A percentile compares a stretch with the other conserved stretches of the same genome.
phyloP scores from a whole-genome alignment of 2,888 invertebrate species.

The Ennomos fuscantarius region DNA sequence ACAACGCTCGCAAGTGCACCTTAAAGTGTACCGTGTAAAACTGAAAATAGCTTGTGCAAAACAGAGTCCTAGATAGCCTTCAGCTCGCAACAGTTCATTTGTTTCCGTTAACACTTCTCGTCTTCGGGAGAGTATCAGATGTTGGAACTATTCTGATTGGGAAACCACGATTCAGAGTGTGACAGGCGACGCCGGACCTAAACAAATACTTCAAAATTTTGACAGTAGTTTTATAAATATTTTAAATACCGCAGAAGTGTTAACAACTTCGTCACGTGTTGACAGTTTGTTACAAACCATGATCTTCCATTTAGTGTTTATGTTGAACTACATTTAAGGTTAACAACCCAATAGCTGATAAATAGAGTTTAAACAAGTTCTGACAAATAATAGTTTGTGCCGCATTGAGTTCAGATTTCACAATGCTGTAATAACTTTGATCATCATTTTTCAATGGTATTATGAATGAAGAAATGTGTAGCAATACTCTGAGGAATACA shows the following conservation, averaged over 20 bases:
- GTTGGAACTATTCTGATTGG: slow-evolving; percentile 71
- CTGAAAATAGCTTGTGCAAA: slow-evolving; percentile 38
- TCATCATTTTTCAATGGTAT: too few species aligned
- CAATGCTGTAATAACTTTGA: background rate
- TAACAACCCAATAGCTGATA: slow-evolving; percentile 31
- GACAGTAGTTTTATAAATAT: slow-evolving; percentile 52
- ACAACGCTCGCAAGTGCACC: slow-evolving; percentile 50
- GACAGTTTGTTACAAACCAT: slow-evolving; percentile 46
- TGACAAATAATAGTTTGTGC: slow-evolving; percentile 7
- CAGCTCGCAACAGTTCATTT: slow-evolving; percentile 77
- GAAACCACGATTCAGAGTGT: slow-evolving; percentile 65
- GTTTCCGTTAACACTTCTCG: slow-evolving; percentile 79
- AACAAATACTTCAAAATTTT: slow-evolving; percentile 55
- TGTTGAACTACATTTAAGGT: slow-evolving; percentile 36
- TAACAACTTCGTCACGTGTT: slow-evolving; percentile 59
- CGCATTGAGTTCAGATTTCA: slow-evolving; percentile 12
- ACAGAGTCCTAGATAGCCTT: slow-evolving; percentile 62
- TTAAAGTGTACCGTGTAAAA: slow-evolving; percentile 45
- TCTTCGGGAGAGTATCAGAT: slow-evolving; percentile 74
- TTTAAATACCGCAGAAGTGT: slow-evolving; percentile 52
- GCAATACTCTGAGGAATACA: too few species aligned
- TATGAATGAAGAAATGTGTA: too few species aligned
- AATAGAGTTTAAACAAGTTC: slow-evolving; percentile 21
- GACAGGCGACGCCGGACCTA: slow-evolving; percentile 45
- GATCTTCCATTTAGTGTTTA: slow-evolving; percentile 54